Conservation (phyloP, 2,888 invertebrate species). For the Pammene fasciana region DNA sequence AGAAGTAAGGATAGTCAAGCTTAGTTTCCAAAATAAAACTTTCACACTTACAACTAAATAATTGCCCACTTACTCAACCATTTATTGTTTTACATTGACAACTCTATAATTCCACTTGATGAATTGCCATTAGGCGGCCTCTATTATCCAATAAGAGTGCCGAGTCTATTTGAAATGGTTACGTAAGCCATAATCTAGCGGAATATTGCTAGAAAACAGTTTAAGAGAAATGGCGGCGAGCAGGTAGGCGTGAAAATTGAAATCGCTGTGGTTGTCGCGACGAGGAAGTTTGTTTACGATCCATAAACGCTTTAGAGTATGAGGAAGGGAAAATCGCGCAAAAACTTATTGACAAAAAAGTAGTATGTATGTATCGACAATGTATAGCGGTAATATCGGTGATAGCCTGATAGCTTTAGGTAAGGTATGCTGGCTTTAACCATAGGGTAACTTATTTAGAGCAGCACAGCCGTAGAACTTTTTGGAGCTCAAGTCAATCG, state of each 20-base stretch:
- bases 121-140: constrained; percentile 5
- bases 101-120: constrained; percentile 16
- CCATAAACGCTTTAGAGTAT: constrained; percentile 18
- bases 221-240: constrained; percentile 60
- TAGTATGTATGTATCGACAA: constrained; percentile 16
- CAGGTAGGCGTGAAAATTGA: constrained; percentile 67
- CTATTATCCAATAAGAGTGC: constrained; percentile 25
- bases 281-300: constrained; percentile 46
- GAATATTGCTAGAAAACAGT: constrained; percentile 64
- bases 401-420: no score
- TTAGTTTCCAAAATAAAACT: neutral
- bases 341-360: constrained; percentile 8
- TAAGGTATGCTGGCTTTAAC: no score
- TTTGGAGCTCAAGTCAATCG: no score
- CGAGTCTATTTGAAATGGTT: constrained; percentile 47
- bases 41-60: no score
- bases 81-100: neutral
- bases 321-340: constrained; percentile 26
- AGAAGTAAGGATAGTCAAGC: no score
- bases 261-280: constrained; percentile 56
- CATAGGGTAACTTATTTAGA: no score
- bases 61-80: neutral
- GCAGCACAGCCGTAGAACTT: no score
- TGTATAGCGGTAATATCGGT: no score
- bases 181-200: constrained; percentile 60